Percentiles rank a stretch among this genome's conserved stretches.
These are phyloP conservation scores for Pachypanchax playfairii DNA, from an alignment of 2,113 vertebrate genomes.

Conservation along the genomic window DNA sequence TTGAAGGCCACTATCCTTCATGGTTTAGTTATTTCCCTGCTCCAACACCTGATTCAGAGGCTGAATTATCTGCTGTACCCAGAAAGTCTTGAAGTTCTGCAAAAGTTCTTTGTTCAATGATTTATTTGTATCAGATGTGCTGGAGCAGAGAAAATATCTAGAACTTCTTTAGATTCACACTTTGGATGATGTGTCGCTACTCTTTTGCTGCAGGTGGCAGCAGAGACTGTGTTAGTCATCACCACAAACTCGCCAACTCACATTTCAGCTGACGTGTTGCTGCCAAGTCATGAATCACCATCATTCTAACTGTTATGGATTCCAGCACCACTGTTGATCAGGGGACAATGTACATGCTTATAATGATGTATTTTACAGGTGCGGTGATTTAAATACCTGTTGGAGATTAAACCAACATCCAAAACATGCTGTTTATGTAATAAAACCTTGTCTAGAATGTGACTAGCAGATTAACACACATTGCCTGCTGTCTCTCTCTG, in stretches of 20 bases:
- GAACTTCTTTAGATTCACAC: too few relatives aligned
- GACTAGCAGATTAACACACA: slow-evolving; percentile 3
- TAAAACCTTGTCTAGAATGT: not conserved
- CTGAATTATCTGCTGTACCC: too few relatives aligned
- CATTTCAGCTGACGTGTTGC: not conserved
- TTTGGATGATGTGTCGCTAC: not conserved
- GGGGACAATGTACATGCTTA: slow-evolving; percentile 10
- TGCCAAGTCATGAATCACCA: slow-evolving; percentile 17
- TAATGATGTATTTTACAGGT: slow-evolving; percentile 4
- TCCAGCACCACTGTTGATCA: slow-evolving; percentile 23
- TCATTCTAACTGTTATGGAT: slow-evolving; percentile 9
- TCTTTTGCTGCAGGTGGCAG: slow-evolving; percentile 66
- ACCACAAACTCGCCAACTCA: not conserved
- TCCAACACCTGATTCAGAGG: too few relatives aligned
- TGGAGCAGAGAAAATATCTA: too few relatives aligned
- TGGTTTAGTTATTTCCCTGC: too few relatives aligned
- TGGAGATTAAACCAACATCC: slow-evolving; percentile 23
- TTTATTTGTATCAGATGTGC: too few relatives aligned
- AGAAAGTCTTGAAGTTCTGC: too few relatives aligned
- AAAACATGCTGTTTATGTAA: slow-evolving; percentile 21
- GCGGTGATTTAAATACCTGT: slow-evolving; percentile 4
- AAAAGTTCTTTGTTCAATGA: too few relatives aligned
- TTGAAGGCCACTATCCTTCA: not conserved
- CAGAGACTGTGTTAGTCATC: slow-evolving; percentile 26
- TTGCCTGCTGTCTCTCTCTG: not conserved